Evolutionary conservation across 2,888 invertebrate genomes (phyloP), one percentile per base, ranked within the genome.

Genomic region (Slavum lentiscoides): DNA sequence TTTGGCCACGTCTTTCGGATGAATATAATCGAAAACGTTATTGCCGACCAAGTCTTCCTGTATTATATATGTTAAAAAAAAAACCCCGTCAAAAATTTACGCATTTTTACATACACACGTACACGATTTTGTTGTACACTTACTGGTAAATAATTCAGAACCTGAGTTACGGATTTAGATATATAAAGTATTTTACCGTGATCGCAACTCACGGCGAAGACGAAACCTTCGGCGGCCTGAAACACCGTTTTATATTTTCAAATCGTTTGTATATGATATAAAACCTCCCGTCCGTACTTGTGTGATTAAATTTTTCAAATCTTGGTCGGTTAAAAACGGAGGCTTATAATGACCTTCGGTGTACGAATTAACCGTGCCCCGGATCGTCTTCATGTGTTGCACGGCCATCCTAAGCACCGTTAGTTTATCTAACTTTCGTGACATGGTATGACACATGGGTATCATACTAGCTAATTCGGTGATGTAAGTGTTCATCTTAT

Each of bases 401-500:
- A 96, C 97, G 0, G 96, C 95, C 95, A 97, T 94, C 4, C 96
- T 89, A 43, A 97, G 88, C 1, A 91, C 91, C 0, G 96, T 97
- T 84, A 97, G 88, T 87, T 97, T 97, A 88, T 97, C 97, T 85
- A 97, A 88, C 88, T 97, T 97, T 80, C 96, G 89, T 55, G 95
- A 92, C 93, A 96, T 94, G 6, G 95, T 94, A 84, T 93, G 93
- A 86, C 97, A 97, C 94, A 96, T 95, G 0, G 97, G 97, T 30
- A 97, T 91, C 91, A 97, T 93, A 39, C 72, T 76, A 74, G 95
- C 93, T 82, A 97, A 87, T 86, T 97, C 96, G 5, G 93, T 91
- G 84, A 97, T 97, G 87, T 96, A 96, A 0, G 93, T 94, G 88
- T 97, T 97, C 96, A 97, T 97, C 88, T 97, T 97, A 87, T 97